These are phyloP conservation scores for Anguilla obscura DNA, from an alignment of 2,797 vertebrate genomes.

Conservation along the genomic window DNA sequence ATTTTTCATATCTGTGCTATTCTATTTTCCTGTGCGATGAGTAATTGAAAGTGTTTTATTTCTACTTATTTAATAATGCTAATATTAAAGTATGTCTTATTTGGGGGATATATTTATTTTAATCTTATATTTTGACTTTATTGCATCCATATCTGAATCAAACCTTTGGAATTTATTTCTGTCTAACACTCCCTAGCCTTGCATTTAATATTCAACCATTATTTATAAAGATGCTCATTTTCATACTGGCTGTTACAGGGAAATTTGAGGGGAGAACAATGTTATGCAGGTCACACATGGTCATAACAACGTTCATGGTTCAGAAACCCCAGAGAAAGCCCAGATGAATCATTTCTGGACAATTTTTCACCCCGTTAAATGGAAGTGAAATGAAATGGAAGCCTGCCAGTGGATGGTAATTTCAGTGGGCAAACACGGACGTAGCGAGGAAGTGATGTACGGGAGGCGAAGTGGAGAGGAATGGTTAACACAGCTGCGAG, in stretches of 20 bases:
- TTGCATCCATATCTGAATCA: background rate
- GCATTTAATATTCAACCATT: background rate
- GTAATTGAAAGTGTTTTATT: background rate
- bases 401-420: background rate
- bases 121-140: background rate
- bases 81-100: background rate
- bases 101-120: background rate
- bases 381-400: constrained; percentile 10
- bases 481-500: background rate
- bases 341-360: constrained; percentile 12
- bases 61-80: background rate
- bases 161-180: background rate
- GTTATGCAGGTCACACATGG: background rate
- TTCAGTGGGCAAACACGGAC: background rate
- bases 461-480: background rate
- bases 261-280: background rate
- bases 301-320: background rate
- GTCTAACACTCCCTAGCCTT: background rate
- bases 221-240: background rate
- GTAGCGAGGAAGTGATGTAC: background rate
- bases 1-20: background rate
- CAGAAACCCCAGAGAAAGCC: background rate
- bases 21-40: background rate
- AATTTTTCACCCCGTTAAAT: constrained; percentile 1
- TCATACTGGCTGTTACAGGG: background rate